These are phyloP conservation scores for Drosophila prolongata DNA, from an alignment of 2,888 invertebrate genomes.

Conservation along the genomic window DNA sequence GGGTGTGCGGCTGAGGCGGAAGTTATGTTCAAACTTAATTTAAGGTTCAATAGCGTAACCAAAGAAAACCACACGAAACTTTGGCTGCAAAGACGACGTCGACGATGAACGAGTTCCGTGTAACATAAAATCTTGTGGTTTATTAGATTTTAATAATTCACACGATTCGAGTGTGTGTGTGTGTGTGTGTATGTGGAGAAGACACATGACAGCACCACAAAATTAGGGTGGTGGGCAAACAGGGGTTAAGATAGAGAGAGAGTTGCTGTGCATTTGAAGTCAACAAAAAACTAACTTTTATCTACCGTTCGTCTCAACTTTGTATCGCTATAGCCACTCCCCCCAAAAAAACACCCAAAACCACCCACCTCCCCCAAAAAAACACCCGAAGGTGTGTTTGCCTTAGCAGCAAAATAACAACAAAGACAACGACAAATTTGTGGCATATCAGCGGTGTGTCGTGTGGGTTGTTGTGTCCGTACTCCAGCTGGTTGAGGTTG, in stretches of 20 bases:
- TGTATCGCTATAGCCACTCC: constrained; percentile 21
- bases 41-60: constrained; percentile 83
- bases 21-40: constrained; percentile 83
- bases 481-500: not conserved
- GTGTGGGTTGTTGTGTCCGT: constrained; percentile 37
- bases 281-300: constrained; percentile 72
- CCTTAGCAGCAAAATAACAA: constrained; percentile 63
- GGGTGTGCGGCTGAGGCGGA: constrained; percentile 50
- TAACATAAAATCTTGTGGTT: constrained; percentile 83
- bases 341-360: constrained; percentile 23
- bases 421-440: constrained; percentile 60
- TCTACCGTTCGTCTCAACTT: constrained; percentile 45
- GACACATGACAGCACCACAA: constrained; percentile 50
- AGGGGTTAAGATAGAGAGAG: constrained; percentile 13
- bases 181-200: constrained; percentile 44
- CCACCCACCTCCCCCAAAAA: constrained; percentile 39
- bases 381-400: constrained; percentile 80
- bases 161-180: constrained; percentile 65
- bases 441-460: constrained; percentile 79
- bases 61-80: constrained; percentile 80
- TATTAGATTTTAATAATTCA: constrained; percentile 84
- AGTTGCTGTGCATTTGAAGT: constrained; percentile 70
- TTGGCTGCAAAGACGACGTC: constrained; percentile 57
- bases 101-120: constrained; percentile 73
- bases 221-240: not conserved